Evolutionary conservation across 2,113 vertebrate genomes (phyloP), one percentile per base, ranked within the genome.

Genomic region (Trachemys scripta): DNA sequence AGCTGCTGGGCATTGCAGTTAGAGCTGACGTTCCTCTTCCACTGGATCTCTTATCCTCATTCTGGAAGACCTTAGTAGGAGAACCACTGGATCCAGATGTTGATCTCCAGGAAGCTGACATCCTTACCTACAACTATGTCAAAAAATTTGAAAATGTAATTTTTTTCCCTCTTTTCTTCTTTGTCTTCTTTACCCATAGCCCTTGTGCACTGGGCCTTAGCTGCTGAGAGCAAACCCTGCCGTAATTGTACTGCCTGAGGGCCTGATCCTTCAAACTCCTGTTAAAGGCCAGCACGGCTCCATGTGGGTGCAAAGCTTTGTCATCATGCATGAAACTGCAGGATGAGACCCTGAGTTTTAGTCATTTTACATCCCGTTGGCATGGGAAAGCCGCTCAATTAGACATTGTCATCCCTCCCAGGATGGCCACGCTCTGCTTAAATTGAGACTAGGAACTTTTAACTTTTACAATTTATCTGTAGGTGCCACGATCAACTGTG

Each of bases 21-120:
- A 98, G 99, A 0, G 99, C 99, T 0, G 99, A 99, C 0, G 99
- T 99, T 38, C 99, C 99, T 7, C 99, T 99, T 79, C 99, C 99
- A 3, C 97, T 99, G 93, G 99, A 99, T 96, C 98, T 99, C 8
- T 98, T 99, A 88, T 98, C 99, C 57, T 99, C 99, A 57, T 99
- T 99, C 97, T 99, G 99, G 99, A 99, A 99, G 97, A 99, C 99
- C 3, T 98, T 99, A 89, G 99, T 99, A 25, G 99, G 99, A 1
- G 99, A 99, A 93, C 96, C 98, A 0, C 98, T 99, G 29, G 99
- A 99, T 94, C 98, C 98, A 0, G 99, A 99, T 1, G 82, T 98
- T 49, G 99, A 99, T 98, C 98, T 99, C 50, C 99, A 99, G 96
- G 99, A 99, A 92, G 99, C 99, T 0, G 99, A 99, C 93, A 97